phyloP scores from a whole-genome alignment of 2,888 invertebrate species.

The Hypolimnas misippus region DNA sequence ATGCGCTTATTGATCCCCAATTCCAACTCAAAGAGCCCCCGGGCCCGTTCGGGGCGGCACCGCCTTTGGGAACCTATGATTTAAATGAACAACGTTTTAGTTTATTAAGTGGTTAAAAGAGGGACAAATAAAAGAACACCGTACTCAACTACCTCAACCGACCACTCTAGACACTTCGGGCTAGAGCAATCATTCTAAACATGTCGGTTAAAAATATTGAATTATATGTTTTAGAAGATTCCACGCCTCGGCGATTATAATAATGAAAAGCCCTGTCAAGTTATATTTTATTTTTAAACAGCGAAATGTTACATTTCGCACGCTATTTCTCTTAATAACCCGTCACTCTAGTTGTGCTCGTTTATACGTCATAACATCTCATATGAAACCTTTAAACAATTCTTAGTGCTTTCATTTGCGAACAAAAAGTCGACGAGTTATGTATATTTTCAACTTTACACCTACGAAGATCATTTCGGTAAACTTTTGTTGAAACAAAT shows the following conservation, averaged over 20 bases:
- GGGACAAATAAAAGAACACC: constrained; percentile 14
- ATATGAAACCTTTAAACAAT: neutral
- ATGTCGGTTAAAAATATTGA: constrained; percentile 33
- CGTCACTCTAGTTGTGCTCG: constrained; percentile 5
- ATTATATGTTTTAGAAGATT: constrained; percentile 32
- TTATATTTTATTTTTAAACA: constrained; percentile 11
- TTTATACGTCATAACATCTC: constrained; percentile 9
- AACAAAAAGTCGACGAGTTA: too few species aligned
- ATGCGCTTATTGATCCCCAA: too few species aligned
- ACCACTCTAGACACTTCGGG: constrained; percentile 13
- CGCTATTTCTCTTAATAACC: constrained; percentile 10
- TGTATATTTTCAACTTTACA: neutral
- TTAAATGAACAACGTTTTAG: constrained; percentile 1
- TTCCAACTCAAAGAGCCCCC: too few species aligned
- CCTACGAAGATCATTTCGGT: too few species aligned
- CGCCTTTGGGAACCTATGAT: neutral
- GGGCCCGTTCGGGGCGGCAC: too few species aligned
- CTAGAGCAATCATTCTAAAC: constrained; percentile 30
- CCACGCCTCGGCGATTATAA: constrained; percentile 29
- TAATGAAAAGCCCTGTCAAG: constrained; percentile 29
- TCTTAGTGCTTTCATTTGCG: neutral
- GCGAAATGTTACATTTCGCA: constrained; percentile 7
- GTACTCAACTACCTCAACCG: constrained; percentile 23
- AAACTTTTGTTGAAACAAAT: too few species aligned
- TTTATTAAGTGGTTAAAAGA: constrained; percentile 12